Base-by-base conservation (phyloP, 2,113 vertebrate species). In the Labrus mixtus region DNA sequence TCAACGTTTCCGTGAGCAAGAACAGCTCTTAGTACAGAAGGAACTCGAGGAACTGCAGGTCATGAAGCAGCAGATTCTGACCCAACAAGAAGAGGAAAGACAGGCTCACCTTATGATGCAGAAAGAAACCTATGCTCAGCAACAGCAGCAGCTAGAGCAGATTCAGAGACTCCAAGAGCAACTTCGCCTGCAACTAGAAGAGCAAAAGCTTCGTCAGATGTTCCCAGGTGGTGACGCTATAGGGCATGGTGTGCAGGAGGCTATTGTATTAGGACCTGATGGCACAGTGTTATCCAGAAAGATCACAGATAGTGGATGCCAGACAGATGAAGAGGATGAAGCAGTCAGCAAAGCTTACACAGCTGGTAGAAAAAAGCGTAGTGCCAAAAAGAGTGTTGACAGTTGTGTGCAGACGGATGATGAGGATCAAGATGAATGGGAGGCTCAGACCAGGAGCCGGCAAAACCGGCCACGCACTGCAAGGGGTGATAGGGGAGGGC, bases 391-490 rank as follows among this genome's bases (percentile, higher is more conserved):
- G 84, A 96, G 97, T 48, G 96, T 99, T 48, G 98, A 99, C 87
- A 98, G 97, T 1, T 97, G 98, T 78, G 97, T 99, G 61, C 98
- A 99, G 91, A 99, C 98, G 3, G 98, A 99, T 82, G 98, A 99
- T 76, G 98, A 99, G 86, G 98, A 99, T 89, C 97, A 99, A 87
- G 98, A 99, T 8, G 98, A 98, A 67, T 99, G 98, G 98, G 98
- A 98, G 20, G 91, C 94, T 86, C 95, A 96, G 57, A 87, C 45
- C 45, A 95, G 95, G 88, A 94, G 93, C 56, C 93, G 97, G 79
- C 96, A 97, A 76, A 97, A 94, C 69, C 95, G 96, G 48, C 84
- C 95, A 78, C 97, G 96, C 6, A 89, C 91, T 37, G 91, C 95
- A 51, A 97, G 97, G 76, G 93, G 91, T 68, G 96, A 97, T 69